phyloP scores from a whole-genome alignment of 1,140 invertebrate species.

The Drosophila albomicans region DNA sequence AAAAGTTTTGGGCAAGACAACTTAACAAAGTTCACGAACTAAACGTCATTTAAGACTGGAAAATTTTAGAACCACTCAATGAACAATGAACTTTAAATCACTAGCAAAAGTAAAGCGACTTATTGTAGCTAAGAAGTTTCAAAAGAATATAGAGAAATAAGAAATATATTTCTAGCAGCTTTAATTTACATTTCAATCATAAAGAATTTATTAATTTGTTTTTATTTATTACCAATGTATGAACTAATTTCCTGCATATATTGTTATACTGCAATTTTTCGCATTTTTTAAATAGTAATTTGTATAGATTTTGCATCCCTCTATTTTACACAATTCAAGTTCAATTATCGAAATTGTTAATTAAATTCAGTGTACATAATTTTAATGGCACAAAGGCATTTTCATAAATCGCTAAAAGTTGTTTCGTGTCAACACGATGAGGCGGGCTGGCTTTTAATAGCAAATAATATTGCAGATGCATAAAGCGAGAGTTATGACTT shows the following conservation, averaged over 20 bases:
- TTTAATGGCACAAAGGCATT: slow-evolving; percentile 1
- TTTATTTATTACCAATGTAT: not conserved
- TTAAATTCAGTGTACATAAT: not conserved
- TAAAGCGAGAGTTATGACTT: slow-evolving; percentile 66
- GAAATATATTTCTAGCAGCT: too few species aligned
- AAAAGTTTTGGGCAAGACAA: not conserved
- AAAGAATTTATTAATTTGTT: too few species aligned
- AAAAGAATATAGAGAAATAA: too few species aligned
- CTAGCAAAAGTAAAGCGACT: not conserved
- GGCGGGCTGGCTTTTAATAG: slow-evolving; percentile 17
- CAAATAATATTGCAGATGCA: slow-evolving; percentile 33
- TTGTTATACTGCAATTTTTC: not conserved
- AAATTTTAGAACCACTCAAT: not conserved
- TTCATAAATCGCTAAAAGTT: slow-evolving; percentile 51
- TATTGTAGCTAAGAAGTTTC: too few species aligned
- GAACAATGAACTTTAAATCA: not conserved
- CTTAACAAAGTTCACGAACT: slow-evolving; percentile 2
- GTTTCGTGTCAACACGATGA: slow-evolving; percentile 44
- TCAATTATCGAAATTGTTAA: not conserved
- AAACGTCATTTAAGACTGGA: too few species aligned
- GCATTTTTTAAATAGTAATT: not conserved
- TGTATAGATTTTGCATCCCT: not conserved
- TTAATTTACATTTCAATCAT: too few species aligned
- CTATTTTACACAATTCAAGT: not conserved
- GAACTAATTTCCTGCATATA: not conserved